Evolutionary conservation across 1,140 invertebrate species (phyloP), one percentile per base, ranked within the genome.

Genomic region (Tachypleus tridentatus): DNA sequence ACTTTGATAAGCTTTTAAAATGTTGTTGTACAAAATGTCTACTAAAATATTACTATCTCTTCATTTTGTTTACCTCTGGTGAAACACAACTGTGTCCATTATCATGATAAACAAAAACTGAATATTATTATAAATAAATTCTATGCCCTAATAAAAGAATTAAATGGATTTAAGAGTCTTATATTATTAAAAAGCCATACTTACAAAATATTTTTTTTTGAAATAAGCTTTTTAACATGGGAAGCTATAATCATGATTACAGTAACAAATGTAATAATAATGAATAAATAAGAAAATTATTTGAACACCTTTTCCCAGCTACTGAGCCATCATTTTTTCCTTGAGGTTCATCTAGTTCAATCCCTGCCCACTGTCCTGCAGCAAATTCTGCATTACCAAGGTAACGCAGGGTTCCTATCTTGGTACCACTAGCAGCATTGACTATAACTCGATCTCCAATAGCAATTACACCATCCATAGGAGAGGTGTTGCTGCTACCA

Each of bases 291-390:
- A 29, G 29, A 29, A 29, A 29, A 29, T 29, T 29, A 29, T 29
- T 29, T 29, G 29, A 29, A 29, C 49, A 69, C 68, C 65, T 66
- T 51, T 66, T 69, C 8, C 80, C 93, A 69, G 85, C 89, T 51
- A 98, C 92, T 57, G 89, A 87, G 59, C 95, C 94, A 78, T 98
- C 93, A 79, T 98, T 97, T 78, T 97, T 97, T 50, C 95, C 95
- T 62, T 87, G 77, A 2, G 91, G 85, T 61, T 97, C 93, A 74
- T 97, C 93, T 65, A 98, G 80, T 78, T 98, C 93, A 11, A 98
- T 87, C n/a, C 95, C 95, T 64, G 89, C 93, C 93, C 93, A 98
- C 70, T 92, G 85, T n/a, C 94, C 93, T 48, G 84, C 74, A 8
- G 93, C 91, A 77, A 98, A 98, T 66, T 93, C 87, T 54, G 93